These are phyloP conservation scores for Atrichornis clamosus DNA, from an alignment of 2,113 vertebrate species.

Conservation along the genomic window DNA sequence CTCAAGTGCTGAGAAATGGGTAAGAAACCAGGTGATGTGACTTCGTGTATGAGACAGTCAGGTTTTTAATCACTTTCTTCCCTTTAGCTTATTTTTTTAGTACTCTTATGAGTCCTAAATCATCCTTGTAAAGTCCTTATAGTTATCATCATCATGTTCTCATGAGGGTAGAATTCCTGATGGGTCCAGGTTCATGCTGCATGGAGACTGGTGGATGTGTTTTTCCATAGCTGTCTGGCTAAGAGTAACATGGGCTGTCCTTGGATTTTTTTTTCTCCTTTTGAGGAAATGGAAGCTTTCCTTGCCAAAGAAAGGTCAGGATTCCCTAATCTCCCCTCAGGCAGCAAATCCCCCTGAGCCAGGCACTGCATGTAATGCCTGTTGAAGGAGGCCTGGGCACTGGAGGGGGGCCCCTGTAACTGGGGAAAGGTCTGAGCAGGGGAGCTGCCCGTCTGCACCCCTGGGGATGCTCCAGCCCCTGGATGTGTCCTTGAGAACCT, in stretches of 20 bases:
- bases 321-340: not conserved
- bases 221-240: not conserved
- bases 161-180: not conserved
- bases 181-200: not conserved
- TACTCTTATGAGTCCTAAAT: not conserved
- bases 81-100: not conserved
- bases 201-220: not conserved
- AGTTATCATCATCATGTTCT: not conserved
- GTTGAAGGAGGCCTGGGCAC: not conserved
- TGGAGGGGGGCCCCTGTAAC: too few relatives aligned
- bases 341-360: not conserved
- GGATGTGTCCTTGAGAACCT: fast-evolving
- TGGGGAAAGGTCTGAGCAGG: not conserved
- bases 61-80: not conserved
- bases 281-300: not conserved
- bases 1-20: not conserved
- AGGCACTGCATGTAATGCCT: not conserved
- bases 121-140: too few relatives aligned
- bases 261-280: not conserved
- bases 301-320: not conserved
- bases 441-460: not conserved
- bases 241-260: not conserved
- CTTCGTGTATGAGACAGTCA: not conserved
- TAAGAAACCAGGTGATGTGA: not conserved
- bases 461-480: not conserved